phyloP scores from a whole-genome alignment of 2,797 vertebrate genomes.

The Siniperca obscura region DNA sequence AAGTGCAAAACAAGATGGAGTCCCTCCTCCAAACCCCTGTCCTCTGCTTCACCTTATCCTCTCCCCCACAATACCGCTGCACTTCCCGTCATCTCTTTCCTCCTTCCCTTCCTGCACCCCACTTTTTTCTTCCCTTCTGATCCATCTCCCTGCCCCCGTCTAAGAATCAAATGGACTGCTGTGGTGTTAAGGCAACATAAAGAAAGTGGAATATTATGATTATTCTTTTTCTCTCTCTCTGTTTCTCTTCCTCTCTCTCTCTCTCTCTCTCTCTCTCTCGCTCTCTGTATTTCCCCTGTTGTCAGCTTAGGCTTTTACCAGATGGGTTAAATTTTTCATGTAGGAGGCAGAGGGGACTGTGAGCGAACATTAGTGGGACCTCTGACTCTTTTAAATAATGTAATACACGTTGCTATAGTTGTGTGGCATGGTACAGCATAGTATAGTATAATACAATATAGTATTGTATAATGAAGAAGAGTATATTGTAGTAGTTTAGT shows the following conservation, averaged over 20 bases:
- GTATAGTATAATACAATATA: background rate
- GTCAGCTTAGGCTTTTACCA: constrained; percentile 73
- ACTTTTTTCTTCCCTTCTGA: too few relatives aligned
- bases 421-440: background rate
- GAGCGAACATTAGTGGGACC: constrained; percentile 49
- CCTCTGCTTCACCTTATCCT: constrained; percentile 46
- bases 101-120: background rate
- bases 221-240: constrained; percentile 12
- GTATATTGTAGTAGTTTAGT: background rate
- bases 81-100: constrained; percentile 26
- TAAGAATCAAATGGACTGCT: constrained; percentile 8
- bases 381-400: constrained; percentile 37
- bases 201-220: constrained; percentile 13
- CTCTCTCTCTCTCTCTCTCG: background rate
- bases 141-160: background rate
- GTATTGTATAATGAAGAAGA: background rate
- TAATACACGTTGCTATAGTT: constrained; percentile 10
- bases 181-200: background rate
- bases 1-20: constrained; percentile 69
- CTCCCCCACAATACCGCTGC: constrained; percentile 2
- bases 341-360: constrained; percentile 51
- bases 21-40: constrained; percentile 45
- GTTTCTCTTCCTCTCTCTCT: background rate
- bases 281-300: constrained; percentile 19
- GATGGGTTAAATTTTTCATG: constrained; percentile 84